Conservation (phyloP, 2,113 vertebrate species). For the Gorsachius goisagi region DNA sequence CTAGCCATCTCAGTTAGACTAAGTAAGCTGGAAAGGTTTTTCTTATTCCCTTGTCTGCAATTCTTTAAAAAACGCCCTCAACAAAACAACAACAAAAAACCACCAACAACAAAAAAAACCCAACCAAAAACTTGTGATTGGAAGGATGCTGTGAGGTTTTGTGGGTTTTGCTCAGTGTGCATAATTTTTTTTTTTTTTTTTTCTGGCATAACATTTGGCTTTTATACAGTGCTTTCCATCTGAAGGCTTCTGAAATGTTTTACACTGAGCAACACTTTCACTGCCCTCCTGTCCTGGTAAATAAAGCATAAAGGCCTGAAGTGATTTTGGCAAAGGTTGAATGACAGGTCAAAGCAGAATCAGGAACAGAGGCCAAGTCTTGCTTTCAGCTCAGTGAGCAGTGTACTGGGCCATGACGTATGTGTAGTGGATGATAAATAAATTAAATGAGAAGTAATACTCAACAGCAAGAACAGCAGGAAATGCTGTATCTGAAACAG, state of each 20-base stretch:
- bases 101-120: neutral
- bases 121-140: neutral
- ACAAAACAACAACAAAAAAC: neutral
- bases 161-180: neutral
- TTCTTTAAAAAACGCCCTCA: neutral
- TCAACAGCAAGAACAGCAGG: neutral
- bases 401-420: neutral
- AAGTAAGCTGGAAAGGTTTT: neutral
- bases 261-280: neutral
- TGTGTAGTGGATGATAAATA: slow-evolving; percentile 5
- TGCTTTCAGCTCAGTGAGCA: slow-evolving; percentile 15
- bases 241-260: neutral
- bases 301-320: slow-evolving; percentile 14
- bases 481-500: neutral
- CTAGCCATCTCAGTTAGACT: neutral
- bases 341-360: slow-evolving; percentile 10
- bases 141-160: neutral
- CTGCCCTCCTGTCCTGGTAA: neutral
- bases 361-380: neutral
- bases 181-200: neutral
- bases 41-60: neutral
- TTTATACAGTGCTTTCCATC: neutral
- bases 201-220: neutral
- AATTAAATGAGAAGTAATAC: neutral
- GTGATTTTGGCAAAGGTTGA: slow-evolving; percentile 13